phyloP scores from a whole-genome alignment of 23 tunicate species.

The Halocynthia aurantium region DNA sequence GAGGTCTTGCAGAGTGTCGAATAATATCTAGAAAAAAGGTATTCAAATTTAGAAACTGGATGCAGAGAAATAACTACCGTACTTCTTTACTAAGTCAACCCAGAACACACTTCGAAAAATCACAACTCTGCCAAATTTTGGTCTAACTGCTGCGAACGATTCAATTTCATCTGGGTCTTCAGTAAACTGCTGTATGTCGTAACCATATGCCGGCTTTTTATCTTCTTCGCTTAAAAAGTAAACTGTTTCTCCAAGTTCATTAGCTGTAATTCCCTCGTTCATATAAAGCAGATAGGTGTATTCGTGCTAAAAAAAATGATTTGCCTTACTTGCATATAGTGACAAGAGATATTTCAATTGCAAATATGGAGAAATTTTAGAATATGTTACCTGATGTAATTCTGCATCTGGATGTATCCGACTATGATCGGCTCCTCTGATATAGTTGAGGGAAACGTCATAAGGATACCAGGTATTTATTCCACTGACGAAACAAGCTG shows the following conservation, averaged over 20 bases:
- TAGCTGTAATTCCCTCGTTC: constrained; percentile 45
- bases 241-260: constrained; percentile 55
- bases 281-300: constrained; percentile 67
- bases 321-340: no score
- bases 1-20: constrained; percentile 89
- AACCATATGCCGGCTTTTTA: constrained; percentile 2
- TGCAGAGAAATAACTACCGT: no score
- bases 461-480: constrained; percentile 77
- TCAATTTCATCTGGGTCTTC: constrained; percentile 67
- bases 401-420: constrained; percentile 87
- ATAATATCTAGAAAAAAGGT: constrained; percentile 48
- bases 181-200: constrained; percentile 49
- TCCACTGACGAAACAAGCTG: constrained; percentile 42
- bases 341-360: no score
- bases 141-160: constrained; percentile 65
- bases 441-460: constrained; percentile 73
- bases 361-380: no score
- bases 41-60: no score
- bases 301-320: constrained; percentile 33
- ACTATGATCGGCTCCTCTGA: constrained; percentile 60
- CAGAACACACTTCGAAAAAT: constrained; percentile 47
- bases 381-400: constrained; percentile 30
- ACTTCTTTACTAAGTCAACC: no score
- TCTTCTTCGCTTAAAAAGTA: not conserved
- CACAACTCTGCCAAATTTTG: constrained; percentile 84